phyloP scores from a whole-genome alignment of 2,888 invertebrate species.

The Sphaerophoria rueppellii region DNA sequence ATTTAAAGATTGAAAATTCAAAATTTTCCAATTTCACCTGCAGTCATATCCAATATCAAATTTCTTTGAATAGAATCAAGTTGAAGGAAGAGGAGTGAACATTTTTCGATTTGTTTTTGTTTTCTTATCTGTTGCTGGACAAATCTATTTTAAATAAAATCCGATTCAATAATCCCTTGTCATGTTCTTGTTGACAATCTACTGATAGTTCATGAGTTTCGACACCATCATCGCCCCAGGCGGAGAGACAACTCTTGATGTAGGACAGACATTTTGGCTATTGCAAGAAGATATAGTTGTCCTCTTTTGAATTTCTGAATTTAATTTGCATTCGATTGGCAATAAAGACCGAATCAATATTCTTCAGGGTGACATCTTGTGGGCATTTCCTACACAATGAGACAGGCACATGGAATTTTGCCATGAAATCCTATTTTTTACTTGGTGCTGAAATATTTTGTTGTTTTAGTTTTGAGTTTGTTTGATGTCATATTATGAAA shows the following conservation, averaged over 20 bases:
- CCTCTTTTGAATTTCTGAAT: conserved; percentile 9
- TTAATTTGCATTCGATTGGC: conserved; percentile 24
- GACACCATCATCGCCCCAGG: conserved; percentile 6
- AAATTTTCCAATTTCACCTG: too few species aligned
- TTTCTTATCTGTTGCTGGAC: conserved; percentile 2
- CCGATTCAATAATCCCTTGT: conserved; percentile 37
- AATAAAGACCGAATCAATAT: neutral
- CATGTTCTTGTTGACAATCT: conserved; percentile 26
- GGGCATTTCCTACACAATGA: neutral
- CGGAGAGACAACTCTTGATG: neutral
- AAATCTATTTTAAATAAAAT: conserved; percentile 16
- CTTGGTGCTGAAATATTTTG: too few species aligned
- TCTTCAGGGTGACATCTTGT: conserved; percentile 13
- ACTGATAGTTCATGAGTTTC: conserved; percentile 10
- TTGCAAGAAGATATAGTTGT: conserved; percentile 13
- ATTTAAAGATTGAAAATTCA: too few species aligned
- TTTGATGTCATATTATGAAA: too few species aligned
- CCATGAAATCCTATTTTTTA: neutral
- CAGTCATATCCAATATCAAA: too few species aligned
- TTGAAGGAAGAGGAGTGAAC: neutral
- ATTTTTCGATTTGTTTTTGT: neutral
- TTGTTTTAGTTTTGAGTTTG: too few species aligned
- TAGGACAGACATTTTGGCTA: neutral
- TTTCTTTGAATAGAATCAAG: too few species aligned
- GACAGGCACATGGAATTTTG: neutral